Evolutionary conservation across 2,888 invertebrate genomes (phyloP).

Genomic region (Tetragonula carbonaria): DNA sequence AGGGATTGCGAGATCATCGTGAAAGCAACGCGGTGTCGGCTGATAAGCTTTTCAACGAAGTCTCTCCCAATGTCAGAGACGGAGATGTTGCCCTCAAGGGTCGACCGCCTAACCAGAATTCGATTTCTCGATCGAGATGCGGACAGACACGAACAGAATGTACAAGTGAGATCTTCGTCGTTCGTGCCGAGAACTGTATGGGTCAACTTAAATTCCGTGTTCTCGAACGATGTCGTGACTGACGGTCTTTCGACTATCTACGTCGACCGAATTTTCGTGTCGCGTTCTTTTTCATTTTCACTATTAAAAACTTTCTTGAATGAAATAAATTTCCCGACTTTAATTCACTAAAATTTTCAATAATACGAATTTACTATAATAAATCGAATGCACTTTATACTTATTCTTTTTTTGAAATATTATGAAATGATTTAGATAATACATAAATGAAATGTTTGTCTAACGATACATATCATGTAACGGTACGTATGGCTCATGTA

Average conservation of each 20-base stretch:
- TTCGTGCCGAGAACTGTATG: neutral
- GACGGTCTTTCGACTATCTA: neutral
- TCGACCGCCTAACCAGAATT: constrained; percentile 66
- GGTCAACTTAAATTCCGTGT: constrained; percentile 10
- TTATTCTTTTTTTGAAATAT: neutral
- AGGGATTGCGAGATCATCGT: constrained; percentile 57
- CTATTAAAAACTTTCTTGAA: neutral
- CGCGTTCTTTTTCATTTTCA: neutral
- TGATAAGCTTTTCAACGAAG: constrained; percentile 50
- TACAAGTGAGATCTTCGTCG: constrained; percentile 62
- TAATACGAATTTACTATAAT: neutral
- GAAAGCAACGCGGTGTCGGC: constrained; percentile 44
- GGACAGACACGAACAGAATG: constrained; percentile 65
- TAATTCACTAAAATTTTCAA: neutral
- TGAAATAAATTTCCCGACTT: no score
- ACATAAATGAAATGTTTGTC: neutral
- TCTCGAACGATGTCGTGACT: constrained; percentile 1
- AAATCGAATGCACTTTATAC: neutral
- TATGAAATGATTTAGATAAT: neutral
- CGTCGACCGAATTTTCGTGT: neutral
- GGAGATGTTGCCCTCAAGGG: constrained; percentile 22
- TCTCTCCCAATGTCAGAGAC: constrained; percentile 11
- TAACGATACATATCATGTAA: neutral
- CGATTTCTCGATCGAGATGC: constrained; percentile 71
- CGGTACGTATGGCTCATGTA: neutral